Evolutionary conservation across 2,888 invertebrate genomes (phyloP).

Genomic region (Drosophila barbarae): DNA sequence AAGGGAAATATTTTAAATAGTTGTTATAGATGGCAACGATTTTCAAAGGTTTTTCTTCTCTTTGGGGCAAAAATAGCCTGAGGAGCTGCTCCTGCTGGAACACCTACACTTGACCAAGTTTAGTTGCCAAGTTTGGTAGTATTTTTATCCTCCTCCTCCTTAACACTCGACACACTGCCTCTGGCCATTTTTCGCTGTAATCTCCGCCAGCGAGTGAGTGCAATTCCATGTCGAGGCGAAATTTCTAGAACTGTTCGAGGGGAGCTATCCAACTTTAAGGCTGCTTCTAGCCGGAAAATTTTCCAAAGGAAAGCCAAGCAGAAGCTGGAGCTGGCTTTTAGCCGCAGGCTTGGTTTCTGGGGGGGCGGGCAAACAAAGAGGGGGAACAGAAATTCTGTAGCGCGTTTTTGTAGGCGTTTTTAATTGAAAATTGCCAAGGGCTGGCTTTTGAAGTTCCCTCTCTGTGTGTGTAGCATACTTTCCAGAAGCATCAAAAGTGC

Average conservation of each 20-base stretch:
- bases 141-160: too few relatives aligned
- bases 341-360: slow-evolving; percentile 7
- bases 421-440: slow-evolving; percentile 71
- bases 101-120: slow-evolving; percentile 28
- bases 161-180: slow-evolving; percentile 61
- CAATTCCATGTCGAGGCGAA: slow-evolving; percentile 60
- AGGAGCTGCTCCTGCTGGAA: background rate
- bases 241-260: slow-evolving; percentile 34
- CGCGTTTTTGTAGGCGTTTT: slow-evolving; percentile 59
- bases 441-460: slow-evolving; percentile 64
- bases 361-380: slow-evolving; percentile 14
- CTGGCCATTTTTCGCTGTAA: slow-evolving; percentile 44
- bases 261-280: slow-evolving; percentile 45
- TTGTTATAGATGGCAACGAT: background rate
- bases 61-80: background rate
- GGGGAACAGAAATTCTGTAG: slow-evolving; percentile 13
- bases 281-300: slow-evolving; percentile 6
- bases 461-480: slow-evolving; percentile 42
- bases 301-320: background rate
- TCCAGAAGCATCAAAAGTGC: slow-evolving; percentile 43
- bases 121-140: background rate
- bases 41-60: background rate
- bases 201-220: slow-evolving; percentile 49
- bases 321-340: background rate
- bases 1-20: background rate